These are phyloP conservation scores for Danaus plexippus DNA, from an alignment of 1,140 invertebrate species.

Conservation along the genomic window DNA sequence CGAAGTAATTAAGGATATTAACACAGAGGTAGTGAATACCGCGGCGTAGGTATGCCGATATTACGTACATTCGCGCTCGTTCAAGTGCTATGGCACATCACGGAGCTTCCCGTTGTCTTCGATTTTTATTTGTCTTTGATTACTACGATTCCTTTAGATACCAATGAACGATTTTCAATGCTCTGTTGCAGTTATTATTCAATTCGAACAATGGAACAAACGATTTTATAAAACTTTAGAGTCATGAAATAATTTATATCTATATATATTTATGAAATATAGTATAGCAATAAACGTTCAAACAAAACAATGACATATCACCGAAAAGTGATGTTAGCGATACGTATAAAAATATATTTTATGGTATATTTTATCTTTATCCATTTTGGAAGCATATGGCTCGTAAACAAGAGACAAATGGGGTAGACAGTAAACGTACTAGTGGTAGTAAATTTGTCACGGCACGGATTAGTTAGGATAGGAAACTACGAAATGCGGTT, in stretches of 20 bases:
- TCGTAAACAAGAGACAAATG: conserved; percentile 7
- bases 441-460: conserved; percentile 13
- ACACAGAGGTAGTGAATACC: conserved; percentile 35
- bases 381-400: conserved; percentile 6
- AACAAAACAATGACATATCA: not conserved
- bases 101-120: conserved; percentile 21
- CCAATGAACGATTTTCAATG: too few species aligned
- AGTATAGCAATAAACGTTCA: not conserved
- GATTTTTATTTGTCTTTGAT: conserved; percentile 8
- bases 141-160: not conserved
- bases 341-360: too few species aligned
- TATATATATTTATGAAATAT: not conserved
- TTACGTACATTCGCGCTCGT: conserved; percentile 35
- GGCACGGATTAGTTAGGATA: conserved; percentile 18
- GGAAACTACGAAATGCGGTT: conserved; percentile 24
- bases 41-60: conserved; percentile 38
- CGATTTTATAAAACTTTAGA: too few species aligned
- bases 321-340: conserved; percentile 1
- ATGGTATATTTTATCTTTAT: too few species aligned
- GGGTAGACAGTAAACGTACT: conserved; percentile 10
- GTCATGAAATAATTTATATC: too few species aligned
- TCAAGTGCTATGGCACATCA: conserved; percentile 42
- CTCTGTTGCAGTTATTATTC: too few species aligned
- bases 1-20: conserved; percentile 42
- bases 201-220: too few species aligned